Evolutionary conservation across 2,888 invertebrate species (phyloP), one percentile per base, ranked within the genome.

Genomic region (Protodeltote pygarga): DNA sequence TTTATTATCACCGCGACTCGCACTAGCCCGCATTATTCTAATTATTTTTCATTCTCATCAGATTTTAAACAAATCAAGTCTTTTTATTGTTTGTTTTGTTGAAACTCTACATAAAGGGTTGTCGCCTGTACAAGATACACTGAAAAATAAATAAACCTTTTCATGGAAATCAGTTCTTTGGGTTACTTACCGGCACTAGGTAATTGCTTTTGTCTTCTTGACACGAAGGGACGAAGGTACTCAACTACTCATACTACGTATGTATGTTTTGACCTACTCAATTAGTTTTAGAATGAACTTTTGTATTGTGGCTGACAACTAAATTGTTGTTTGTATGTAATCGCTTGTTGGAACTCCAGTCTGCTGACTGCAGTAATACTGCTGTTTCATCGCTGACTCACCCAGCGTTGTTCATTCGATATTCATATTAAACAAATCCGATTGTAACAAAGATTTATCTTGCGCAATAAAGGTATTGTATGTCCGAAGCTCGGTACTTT

Each of bases 371-470:
- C 60, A 63, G 54, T 64, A 69, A 75, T 74, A 73, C 64, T 55
- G 70, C 48, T 50, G 44, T 62, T 50, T 55, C 53, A 67, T 51
- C 52, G 78, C 76, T 77, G 79, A 84, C 63, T 81, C 82, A 83
- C 65, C 53, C 54, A 63, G 61, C 63, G 57, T 70, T 66, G 63
- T 75, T 77, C 75, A 75, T 78, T 78, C 73, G 75, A 78, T 80
- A 81, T 81, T 77, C 77, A 76, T 77, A 81, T 75, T 76, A 78
- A 75, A 78, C 78, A 81, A 82, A 83, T 82, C 75, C 72, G 77
- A 81, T 83, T 79, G 77, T 77, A 75, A 75, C 73, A 73, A 73
- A 78, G 77, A 83, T 82, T 81, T 79, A 81, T 85, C 79, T 85
- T 82, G 71, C 74, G 79, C 73, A 85, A 85, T 83, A 77, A 80